Percentiles rank a stretch among this genome's conserved stretches.
phyloP scores from a whole-genome alignment of 2,797 vertebrate species.

The Liparis tanakae region DNA sequence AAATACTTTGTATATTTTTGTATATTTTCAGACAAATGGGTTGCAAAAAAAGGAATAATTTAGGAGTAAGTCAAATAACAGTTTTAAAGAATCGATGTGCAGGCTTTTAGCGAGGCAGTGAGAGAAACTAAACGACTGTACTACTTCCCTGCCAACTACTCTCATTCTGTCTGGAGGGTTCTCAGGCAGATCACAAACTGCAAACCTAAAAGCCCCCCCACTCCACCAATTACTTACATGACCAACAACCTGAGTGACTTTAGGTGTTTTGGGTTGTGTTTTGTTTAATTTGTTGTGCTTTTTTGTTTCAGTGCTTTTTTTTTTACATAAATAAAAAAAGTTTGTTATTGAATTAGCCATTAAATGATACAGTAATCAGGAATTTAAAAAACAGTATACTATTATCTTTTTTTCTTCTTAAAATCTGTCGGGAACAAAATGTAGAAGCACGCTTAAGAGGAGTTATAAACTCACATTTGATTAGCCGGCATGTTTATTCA shows the following conservation, averaged over 20 bases:
- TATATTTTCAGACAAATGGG: neutral
- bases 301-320: neutral
- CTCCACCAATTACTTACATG: too few relatives aligned
- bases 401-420: neutral
- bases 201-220: too few relatives aligned
- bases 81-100: too few relatives aligned
- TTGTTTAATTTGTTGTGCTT: neutral
- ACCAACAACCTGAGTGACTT: too few relatives aligned
- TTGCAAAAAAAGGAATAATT: too few relatives aligned
- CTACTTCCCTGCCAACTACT: too few relatives aligned
- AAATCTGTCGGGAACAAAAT: neutral
- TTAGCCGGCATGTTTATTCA: neutral
- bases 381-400: neutral
- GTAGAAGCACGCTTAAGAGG: neutral
- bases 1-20: neutral
- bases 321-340: neutral
- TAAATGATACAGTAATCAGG: neutral
- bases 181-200: too few relatives aligned
- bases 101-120: too few relatives aligned
- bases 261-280: too few relatives aligned
- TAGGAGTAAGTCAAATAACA: too few relatives aligned
- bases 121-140: too few relatives aligned
- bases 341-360: neutral
- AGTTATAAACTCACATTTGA: neutral
- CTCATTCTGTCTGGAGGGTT: too few relatives aligned